Conservation (phyloP, 2,888 invertebrate genomes). For the Lobophora halterata region DNA sequence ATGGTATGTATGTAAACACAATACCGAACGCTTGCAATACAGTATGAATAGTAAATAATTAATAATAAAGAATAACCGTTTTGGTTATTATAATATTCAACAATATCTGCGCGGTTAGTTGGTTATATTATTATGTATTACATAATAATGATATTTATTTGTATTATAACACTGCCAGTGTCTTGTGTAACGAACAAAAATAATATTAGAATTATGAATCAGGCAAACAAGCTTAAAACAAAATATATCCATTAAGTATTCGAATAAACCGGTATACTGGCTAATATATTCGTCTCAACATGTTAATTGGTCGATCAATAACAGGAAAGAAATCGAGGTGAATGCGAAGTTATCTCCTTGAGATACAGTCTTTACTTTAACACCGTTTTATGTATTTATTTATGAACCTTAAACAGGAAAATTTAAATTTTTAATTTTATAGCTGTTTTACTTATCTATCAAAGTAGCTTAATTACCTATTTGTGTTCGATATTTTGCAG, state of each 20-base stretch:
- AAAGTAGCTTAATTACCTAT: slow-evolving; percentile 18
- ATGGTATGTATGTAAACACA: too few species aligned
- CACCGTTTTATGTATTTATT: slow-evolving; percentile 32
- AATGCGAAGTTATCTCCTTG: slow-evolving; percentile 31
- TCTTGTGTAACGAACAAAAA: too few species aligned
- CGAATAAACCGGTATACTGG: slow-evolving; percentile 37
- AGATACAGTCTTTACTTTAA: slow-evolving; percentile 27
- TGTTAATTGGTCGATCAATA: slow-evolving; percentile 40
- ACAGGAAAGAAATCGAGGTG: slow-evolving; percentile 54
- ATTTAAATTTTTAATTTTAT: slow-evolving; percentile 20
- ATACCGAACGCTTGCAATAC: too few species aligned
- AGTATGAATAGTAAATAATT: too few species aligned
- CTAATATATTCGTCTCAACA: slow-evolving; percentile 27
- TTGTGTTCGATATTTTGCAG: slow-evolving; percentile 9
- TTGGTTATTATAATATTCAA: background rate
- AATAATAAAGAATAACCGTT: too few species aligned
- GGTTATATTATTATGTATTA: too few species aligned
- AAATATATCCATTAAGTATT: too few species aligned
- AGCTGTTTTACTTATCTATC: too few species aligned
- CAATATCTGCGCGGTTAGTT: background rate
- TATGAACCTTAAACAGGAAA: slow-evolving; percentile 21
- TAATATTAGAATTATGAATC: slow-evolving; percentile 36
- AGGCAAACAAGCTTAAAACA: slow-evolving; percentile 32
- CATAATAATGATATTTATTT: too few species aligned
- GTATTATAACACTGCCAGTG: too few species aligned